Evolutionary conservation across 1,140 invertebrate species (phyloP).

Genomic region (Subanguina moxae): DNA sequence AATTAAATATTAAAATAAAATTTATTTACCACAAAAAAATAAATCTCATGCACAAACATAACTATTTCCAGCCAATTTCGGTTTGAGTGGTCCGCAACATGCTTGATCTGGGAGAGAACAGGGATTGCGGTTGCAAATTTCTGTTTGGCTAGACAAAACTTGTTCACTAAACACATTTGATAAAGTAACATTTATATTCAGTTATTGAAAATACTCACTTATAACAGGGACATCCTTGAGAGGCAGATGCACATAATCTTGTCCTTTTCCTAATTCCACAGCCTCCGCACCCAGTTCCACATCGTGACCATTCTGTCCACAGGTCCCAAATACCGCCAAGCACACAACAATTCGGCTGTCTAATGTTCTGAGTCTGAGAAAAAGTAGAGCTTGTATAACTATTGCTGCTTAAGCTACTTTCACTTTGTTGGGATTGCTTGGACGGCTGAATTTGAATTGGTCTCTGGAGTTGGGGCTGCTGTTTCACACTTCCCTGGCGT

Average conservation of each 20-base stretch:
- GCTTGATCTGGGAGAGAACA: not conserved
- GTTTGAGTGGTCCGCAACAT: not conserved
- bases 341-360: slow-evolving; percentile 1
- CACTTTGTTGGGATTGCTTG: too few species aligned
- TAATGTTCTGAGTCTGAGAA: not conserved
- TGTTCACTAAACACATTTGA: not conserved
- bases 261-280: not conserved
- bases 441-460: too few species aligned
- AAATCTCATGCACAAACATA: not conserved
- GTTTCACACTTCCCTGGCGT: too few species aligned
- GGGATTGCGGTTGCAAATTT: slow-evolving; percentile 1
- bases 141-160: not conserved
- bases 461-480: too few species aligned
- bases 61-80: not conserved
- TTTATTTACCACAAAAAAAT: too few species aligned
- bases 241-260: not conserved
- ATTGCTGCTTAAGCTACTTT: too few species aligned
- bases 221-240: not conserved
- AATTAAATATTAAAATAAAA: too few species aligned
- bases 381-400: too few species aligned
- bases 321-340: not conserved
- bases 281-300: not conserved
- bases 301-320: not conserved
- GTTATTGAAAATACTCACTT: not conserved
- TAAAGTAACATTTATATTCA: not conserved